Conservation (phyloP, 2,113 vertebrate genomes). For the Maccullochella peelii region DNA sequence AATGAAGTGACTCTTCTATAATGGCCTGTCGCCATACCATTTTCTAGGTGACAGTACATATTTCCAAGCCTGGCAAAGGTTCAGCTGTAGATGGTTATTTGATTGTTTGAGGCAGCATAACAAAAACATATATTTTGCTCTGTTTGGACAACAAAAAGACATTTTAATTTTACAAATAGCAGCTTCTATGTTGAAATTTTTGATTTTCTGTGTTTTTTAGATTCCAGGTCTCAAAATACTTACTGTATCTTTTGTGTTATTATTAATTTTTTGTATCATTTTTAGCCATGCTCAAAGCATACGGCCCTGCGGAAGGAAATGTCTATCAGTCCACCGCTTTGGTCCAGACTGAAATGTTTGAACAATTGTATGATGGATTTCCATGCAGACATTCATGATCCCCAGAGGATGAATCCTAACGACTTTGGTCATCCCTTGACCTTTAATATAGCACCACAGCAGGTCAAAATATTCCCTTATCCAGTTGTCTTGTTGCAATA, state of each 20-base stretch:
- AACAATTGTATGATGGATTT: background rate
- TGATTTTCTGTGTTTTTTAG: background rate
- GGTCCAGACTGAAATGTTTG: background rate
- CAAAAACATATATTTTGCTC: constrained; percentile 24
- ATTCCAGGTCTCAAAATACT: background rate
- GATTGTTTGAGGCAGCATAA: constrained; percentile 38
- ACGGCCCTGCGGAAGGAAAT: background rate
- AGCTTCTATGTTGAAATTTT: background rate
- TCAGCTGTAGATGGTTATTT: constrained; percentile 40
- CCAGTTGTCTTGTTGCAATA: background rate
- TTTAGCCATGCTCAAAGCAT: background rate
- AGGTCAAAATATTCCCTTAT: background rate
- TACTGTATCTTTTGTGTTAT: background rate
- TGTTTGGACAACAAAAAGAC: background rate
- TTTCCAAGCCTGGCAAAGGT: constrained; percentile 45
- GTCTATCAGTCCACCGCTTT: background rate
- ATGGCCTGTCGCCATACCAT: constrained; percentile 75
- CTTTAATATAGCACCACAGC: background rate
- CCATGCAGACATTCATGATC: background rate
- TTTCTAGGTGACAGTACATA: constrained; percentile 72
- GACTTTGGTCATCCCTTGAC: background rate
- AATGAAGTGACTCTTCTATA: constrained; percentile 76
- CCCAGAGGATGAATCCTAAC: background rate
- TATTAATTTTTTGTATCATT: background rate
- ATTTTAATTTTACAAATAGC: background rate